These are phyloP conservation scores for Tapirus indicus DNA, from an alignment of 2,797 vertebrate species.

Conservation along the genomic window DNA sequence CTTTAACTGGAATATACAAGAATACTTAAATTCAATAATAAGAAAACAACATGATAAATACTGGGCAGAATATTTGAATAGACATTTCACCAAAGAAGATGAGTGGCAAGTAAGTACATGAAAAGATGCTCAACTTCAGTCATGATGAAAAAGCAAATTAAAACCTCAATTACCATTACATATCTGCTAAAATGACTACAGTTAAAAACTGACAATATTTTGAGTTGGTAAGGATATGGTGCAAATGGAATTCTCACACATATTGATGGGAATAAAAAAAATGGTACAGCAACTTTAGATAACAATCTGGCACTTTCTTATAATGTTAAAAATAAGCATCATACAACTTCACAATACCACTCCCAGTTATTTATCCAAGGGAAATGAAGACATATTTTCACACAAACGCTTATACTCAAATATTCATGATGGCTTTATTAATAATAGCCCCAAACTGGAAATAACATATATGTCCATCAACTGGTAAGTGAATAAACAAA, in stretches of 20 bases:
- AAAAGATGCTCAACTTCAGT: neutral
- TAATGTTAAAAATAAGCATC: neutral
- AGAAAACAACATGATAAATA: neutral
- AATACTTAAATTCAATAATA: neutral
- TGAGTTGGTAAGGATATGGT: neutral
- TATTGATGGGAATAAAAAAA: neutral
- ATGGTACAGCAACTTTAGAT: neutral
- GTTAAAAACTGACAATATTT: neutral
- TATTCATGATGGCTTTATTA: neutral
- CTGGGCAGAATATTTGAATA: neutral
- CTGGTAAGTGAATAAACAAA: neutral
- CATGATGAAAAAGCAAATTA: neutral
- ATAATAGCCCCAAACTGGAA: neutral
- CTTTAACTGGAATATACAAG: neutral
- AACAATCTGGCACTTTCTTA: neutral
- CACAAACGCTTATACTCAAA: neutral
- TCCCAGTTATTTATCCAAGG: conserved; percentile 31
- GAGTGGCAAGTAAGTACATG: neutral
- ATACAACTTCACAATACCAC: neutral
- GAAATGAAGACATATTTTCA: conserved; percentile 43
- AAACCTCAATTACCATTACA: neutral
- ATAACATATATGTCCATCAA: neutral
- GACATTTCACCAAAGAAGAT: neutral
- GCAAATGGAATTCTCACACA: neutral
- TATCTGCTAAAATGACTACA: neutral